phyloP scores from a whole-genome alignment of 1,140 invertebrate genomes.

The Mactra quadrangularis region DNA sequence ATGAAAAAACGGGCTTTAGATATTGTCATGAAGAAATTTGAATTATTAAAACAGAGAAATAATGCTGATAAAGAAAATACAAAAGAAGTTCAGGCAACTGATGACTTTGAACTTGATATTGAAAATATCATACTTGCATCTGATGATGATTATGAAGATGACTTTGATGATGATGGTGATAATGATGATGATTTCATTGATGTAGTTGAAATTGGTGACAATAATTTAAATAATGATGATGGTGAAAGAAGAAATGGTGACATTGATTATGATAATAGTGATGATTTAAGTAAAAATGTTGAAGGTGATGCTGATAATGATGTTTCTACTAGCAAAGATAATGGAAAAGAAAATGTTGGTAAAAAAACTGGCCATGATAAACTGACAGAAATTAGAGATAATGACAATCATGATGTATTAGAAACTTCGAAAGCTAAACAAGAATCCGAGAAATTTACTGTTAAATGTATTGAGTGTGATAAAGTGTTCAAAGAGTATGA shows the following conservation, averaged over 20 bases:
- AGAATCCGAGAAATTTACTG: not conserved
- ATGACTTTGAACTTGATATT: conserved; percentile 10
- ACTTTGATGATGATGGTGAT: conserved; percentile 14
- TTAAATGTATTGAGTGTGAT: not conserved
- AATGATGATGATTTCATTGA: not conserved
- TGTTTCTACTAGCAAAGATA: not conserved
- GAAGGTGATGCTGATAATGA: not conserved
- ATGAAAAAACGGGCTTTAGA: not conserved
- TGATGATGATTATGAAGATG: conserved; percentile 26
- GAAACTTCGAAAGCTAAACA: not conserved
- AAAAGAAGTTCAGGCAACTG: not conserved
- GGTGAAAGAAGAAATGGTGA: no score
- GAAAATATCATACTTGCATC: conserved; percentile 11
- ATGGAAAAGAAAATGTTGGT: not conserved
- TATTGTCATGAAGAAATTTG: conserved; percentile 13
- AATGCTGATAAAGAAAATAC: conserved; percentile 1
- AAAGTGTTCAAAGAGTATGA: not conserved
- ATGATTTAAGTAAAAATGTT: not conserved
- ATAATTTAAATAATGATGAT: not conserved
- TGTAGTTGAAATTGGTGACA: not conserved
- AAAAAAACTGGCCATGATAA: not conserved
- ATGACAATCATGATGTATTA: not conserved
- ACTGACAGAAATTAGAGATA: not conserved
- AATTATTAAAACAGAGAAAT: conserved; percentile 17
- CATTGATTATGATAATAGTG: not conserved